These are phyloP conservation scores for Brachylomia viminalis DNA, from an alignment of 2,888 invertebrate species.

Conservation along the genomic window DNA sequence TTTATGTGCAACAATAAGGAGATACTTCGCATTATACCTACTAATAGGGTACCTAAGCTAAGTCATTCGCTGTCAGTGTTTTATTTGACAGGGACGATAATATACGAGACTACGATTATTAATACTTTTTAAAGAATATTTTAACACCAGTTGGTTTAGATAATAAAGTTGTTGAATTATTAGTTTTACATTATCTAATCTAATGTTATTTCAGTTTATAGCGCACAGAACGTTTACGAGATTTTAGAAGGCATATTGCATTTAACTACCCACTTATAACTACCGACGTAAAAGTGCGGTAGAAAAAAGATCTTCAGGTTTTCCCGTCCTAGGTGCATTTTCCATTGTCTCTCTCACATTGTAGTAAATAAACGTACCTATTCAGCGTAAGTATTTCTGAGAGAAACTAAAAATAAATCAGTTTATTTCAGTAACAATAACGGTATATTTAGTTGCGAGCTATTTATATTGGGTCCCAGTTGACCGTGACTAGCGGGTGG, in stretches of 20 bases:
- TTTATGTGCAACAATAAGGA: neutral
- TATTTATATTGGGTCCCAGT: conserved; percentile 46
- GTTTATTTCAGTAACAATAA: conserved; percentile 46
- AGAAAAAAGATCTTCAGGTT: neutral
- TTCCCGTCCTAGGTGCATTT: neutral
- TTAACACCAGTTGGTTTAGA: neutral
- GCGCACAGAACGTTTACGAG: neutral
- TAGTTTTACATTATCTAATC: neutral
- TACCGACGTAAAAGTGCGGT: neutral
- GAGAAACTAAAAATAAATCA: conserved; percentile 40
- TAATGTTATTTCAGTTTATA: conserved; percentile 2
- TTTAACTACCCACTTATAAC: too few species aligned
- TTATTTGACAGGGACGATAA: neutral
- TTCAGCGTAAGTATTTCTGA: conserved; percentile 22
- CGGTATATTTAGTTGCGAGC: conserved; percentile 44
- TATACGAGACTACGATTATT: neutral
- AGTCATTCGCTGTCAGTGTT: neutral
- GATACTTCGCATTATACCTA: too few species aligned
- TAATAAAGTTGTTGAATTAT: conserved; percentile 7
- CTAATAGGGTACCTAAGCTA: neutral
- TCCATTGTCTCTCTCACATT: neutral
- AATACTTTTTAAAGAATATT: neutral
- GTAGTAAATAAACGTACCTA: neutral
- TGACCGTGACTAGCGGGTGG: conserved; percentile 24
- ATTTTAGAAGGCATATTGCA: neutral